phyloP scores from a whole-genome alignment of 2,797 vertebrate genomes.

The Molossus alvarezi region DNA sequence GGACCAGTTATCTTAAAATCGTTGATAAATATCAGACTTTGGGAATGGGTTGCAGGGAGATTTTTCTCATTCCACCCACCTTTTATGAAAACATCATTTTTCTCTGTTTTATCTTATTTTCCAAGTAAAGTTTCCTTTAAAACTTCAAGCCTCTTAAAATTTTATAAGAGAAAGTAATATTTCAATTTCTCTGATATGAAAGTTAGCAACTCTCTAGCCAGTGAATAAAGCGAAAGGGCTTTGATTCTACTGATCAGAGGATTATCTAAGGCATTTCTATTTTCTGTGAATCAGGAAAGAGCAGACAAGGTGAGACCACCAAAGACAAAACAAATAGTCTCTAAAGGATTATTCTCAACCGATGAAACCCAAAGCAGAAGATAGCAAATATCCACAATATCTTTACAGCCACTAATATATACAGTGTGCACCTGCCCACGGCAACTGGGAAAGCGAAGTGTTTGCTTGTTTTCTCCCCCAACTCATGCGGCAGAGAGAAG shows the following conservation, averaged over 20 bases:
- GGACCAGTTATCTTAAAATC: background rate
- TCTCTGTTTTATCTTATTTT: background rate
- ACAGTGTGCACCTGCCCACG: accelerated
- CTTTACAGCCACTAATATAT: background rate
- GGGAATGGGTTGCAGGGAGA: background rate
- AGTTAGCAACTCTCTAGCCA: background rate
- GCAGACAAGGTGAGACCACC: constrained; percentile 9
- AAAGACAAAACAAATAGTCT: constrained; percentile 33
- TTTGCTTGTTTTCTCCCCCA: background rate
- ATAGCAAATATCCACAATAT: background rate
- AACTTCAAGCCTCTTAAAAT: background rate
- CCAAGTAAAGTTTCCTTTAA: constrained; percentile 47
- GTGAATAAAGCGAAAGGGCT: constrained; percentile 1
- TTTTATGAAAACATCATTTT: background rate
- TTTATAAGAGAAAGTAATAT: constrained; percentile 22
- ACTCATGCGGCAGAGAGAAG: background rate
- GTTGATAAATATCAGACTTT: no score
- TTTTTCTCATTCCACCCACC: background rate
- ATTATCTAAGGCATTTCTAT: background rate
- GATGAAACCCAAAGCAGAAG: constrained; percentile 21
- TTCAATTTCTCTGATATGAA: constrained; percentile 12
- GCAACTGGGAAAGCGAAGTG: background rate
- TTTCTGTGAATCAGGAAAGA: background rate
- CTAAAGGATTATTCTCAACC: background rate
- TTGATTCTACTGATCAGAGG: constrained; percentile 59